Evolutionary conservation across 1,140 invertebrate genomes (phyloP), one percentile per base, ranked within the genome.

Genomic region (Triops longicaudatus): DNA sequence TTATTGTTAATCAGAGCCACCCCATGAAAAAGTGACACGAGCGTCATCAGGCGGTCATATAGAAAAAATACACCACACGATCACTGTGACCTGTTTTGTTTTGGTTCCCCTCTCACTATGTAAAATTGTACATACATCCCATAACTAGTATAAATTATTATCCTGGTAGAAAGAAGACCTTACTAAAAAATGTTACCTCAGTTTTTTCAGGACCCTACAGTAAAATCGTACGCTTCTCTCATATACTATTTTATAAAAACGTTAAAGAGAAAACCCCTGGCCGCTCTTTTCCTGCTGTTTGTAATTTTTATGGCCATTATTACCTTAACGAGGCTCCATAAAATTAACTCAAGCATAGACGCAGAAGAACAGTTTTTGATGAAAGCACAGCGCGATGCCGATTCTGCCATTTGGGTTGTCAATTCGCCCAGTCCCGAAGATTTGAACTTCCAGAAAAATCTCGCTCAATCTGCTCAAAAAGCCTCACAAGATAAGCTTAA

Each of bases 201-300:
- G 17, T 63, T 63, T 63, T 63, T 63, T 9, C 50, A 63, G 17
- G 50, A 63, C 14, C n/a, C 50, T 14, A 63, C 10, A 63, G 50
- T 63, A 22, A 63, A 63, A 63, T 63, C 50, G 5, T 63, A 63
- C 22, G 14, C 17, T n/a, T 63, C 50, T 14, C 1, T 63, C 4
- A 14, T 22, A 22, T 22, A 9, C 10, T 63, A 22, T 63, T 63
- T 63, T 63, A 14, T 17, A n/a, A 50, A 44, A 75, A 14, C 63
- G 14, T 26, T 75, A 63, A 75, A 75, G 43, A 44, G 43, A 28
- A 75, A 75, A 44, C 28, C 37, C 17, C 3, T 75, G 43, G 74
- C 42, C 11, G 74, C 42, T 26, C 43, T 75, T 22, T 43, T 75
- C 28, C 27, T 75, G 10, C 26, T 42, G 2, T 75, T 75, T 50